Percentiles rank a stretch among this genome's conserved stretches.
Evolutionary conservation across 92 coral and sea anemone species (phyloP).

Genomic region (Phymanthus crucifer): DNA sequence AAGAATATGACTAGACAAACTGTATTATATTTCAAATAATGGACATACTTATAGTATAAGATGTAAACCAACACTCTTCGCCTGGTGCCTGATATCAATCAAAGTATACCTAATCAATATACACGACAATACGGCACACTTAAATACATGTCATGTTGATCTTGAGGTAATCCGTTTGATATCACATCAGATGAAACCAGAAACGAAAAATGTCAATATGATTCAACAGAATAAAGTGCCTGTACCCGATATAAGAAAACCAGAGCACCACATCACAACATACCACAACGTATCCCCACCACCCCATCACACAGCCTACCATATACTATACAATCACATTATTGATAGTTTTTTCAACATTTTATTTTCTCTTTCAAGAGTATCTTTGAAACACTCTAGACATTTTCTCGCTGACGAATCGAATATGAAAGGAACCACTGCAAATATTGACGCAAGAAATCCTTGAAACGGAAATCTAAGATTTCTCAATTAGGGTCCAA

Average conservation of each 20-base stretch:
- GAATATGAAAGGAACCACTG: neutral
- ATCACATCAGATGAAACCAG: neutral
- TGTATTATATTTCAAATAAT: no score
- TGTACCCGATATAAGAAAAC: no score
- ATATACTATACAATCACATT: neutral
- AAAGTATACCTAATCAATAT: neutral
- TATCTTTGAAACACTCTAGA: neutral
- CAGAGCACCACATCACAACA: no score
- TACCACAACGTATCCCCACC: no score
- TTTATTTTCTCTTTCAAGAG: neutral
- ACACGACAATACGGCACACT: neutral
- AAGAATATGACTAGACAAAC: no score
- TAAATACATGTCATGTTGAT: neutral
- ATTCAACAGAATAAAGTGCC: neutral
- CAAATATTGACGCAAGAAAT: neutral
- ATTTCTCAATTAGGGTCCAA: neutral
- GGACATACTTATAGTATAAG: no score
- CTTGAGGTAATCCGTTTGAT: neutral
- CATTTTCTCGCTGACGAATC: neutral
- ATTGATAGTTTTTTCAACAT: neutral
- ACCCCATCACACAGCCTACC: neutral
- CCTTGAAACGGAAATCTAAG: slow-evolving; percentile 12
- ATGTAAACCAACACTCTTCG: neutral
- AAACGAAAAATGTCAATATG: neutral
- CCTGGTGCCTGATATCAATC: neutral